Percentiles rank a stretch among this genome's conserved stretches.
Evolutionary conservation across 35 echinoderm and acorn worm genomes (phyloP).

Genomic region (Lytechinus pictus): DNA sequence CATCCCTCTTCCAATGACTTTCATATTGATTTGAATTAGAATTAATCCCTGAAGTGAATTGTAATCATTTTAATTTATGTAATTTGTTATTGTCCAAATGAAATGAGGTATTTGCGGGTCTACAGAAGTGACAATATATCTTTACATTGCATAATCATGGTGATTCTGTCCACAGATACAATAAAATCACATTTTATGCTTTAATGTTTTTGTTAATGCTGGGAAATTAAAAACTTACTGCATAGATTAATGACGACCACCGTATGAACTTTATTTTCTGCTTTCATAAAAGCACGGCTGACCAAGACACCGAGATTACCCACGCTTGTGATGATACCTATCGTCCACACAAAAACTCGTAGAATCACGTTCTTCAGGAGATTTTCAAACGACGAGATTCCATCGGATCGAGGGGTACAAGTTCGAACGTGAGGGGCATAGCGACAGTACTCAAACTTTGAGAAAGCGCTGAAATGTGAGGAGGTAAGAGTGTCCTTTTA

Average conservation of each 20-base stretch:
- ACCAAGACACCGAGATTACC: conserved; percentile 90
- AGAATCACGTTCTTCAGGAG: conserved; percentile 74
- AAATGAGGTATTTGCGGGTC: too few relatives aligned
- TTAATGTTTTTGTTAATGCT: too few relatives aligned
- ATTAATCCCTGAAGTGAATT: too few relatives aligned
- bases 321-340: conserved; percentile 72
- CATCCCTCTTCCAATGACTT: too few relatives aligned
- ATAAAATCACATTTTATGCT: too few relatives aligned
- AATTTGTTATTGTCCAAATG: too few relatives aligned
- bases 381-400: conserved; percentile 89
- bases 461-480: conserved; percentile 59
- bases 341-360: conserved; percentile 86
- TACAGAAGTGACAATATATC: too few relatives aligned
- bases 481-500: too few relatives aligned
- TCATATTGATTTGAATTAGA: too few relatives aligned
- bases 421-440: conserved; percentile 82
- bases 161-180: too few relatives aligned
- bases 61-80: too few relatives aligned
- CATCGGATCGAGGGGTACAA: conserved; percentile 82
- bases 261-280: conserved; percentile 90
- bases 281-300: conserved; percentile 76
- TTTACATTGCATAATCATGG: too few relatives aligned
- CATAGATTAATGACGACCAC: conserved; percentile 91
- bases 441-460: conserved; percentile 85
- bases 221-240: conserved; percentile 63